phyloP scores from a whole-genome alignment of 2,888 invertebrate species.

The Eupeodes luniger region DNA sequence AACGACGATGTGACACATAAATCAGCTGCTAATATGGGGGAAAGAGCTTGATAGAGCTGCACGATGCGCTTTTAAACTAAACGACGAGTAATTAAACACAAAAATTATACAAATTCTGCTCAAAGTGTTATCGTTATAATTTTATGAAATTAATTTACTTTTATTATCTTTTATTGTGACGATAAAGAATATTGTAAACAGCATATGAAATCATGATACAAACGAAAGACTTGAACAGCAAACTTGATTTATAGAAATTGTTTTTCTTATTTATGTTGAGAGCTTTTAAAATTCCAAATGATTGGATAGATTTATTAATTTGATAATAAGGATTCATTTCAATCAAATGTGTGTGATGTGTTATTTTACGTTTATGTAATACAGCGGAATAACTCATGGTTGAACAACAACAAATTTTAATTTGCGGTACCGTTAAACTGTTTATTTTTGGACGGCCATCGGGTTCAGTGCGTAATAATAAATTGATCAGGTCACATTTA shows the following conservation, averaged over 20 bases:
- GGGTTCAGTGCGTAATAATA: too few relatives aligned
- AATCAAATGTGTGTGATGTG: too few relatives aligned
- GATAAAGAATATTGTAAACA: not conserved
- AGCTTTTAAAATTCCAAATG: too few relatives aligned
- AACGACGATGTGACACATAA: slow-evolving; percentile 63
- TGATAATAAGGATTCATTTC: too few relatives aligned
- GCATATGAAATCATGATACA: not conserved
- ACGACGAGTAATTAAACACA: slow-evolving; percentile 20
- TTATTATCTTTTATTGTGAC: slow-evolving; percentile 10
- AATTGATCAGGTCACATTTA: too few relatives aligned
- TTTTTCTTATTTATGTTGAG: not conserved
- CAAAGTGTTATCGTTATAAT: slow-evolving; percentile 1
- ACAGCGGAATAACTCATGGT: too few relatives aligned
- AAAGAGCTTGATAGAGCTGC: not conserved
- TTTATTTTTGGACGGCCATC: too few relatives aligned
- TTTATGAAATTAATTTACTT: slow-evolving; percentile 12
- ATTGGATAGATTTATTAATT: too few relatives aligned
- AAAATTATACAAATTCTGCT: not conserved
- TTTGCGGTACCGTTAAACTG: too few relatives aligned
- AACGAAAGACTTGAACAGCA: slow-evolving; percentile 25
- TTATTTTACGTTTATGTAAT: too few relatives aligned
- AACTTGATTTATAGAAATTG: not conserved
- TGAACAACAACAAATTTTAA: too few relatives aligned
- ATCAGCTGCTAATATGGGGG: slow-evolving; percentile 59
- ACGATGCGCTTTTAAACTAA: not conserved